Evolutionary conservation across 2,113 vertebrate species (phyloP).

Genomic region (Alosa alosa): DNA sequence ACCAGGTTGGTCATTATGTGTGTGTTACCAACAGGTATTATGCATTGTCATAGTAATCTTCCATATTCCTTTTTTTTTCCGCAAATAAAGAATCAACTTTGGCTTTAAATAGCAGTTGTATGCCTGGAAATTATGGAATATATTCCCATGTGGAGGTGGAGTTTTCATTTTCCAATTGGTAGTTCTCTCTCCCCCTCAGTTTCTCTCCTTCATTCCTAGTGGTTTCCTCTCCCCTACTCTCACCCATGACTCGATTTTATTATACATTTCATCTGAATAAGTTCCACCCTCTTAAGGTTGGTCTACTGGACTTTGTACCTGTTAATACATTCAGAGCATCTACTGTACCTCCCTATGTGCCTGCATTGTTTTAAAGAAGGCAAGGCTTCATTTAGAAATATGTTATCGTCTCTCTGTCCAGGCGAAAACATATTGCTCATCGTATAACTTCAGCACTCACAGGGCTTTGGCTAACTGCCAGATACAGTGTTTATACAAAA

Average conservation of each 20-base stretch:
- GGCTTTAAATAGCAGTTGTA: not conserved
- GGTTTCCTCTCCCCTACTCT: not conserved
- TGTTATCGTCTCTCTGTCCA: not conserved
- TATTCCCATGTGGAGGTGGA: not conserved
- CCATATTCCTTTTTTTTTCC: not conserved
- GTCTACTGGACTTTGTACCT: constrained; percentile 11
- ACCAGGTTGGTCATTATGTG: not conserved
- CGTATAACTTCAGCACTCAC: not conserved
- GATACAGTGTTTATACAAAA: not conserved
- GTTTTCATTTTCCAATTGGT: not conserved
- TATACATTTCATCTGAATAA: not conserved
- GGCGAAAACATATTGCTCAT: not conserved
- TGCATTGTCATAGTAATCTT: not conserved
- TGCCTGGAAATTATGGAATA: not conserved
- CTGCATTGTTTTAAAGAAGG: not conserved
- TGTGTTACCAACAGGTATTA: not conserved
- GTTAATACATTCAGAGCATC: not conserved
- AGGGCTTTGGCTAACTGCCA: not conserved
- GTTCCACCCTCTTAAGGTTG: not conserved
- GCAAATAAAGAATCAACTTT: not conserved
- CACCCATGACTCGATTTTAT: not conserved
- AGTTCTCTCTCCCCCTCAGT: not conserved
- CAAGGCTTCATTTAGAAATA: not conserved
- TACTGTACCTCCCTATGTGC: not conserved
- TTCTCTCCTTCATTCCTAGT: not conserved